Evolutionary conservation across 2,888 invertebrate genomes (phyloP), one percentile per base, ranked within the genome.

Genomic region (Rotaria socialis): DNA sequence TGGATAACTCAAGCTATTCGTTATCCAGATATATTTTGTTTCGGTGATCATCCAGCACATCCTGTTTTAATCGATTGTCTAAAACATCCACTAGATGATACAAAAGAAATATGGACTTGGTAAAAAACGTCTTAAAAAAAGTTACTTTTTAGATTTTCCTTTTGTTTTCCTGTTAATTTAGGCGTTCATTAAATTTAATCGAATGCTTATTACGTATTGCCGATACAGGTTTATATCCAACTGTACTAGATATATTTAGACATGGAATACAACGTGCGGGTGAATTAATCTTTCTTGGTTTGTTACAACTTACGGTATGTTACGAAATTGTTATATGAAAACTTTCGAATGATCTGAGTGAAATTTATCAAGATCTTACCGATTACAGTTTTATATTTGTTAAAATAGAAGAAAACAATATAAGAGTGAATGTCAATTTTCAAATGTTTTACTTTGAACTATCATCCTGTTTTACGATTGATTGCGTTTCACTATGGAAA

Each of bases 41-140:
- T 99, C 90, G 95, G 95, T 52, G 97, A 97, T 90, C 94, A 95
- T 91, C 94, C 95, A 0, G 96, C 94, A 90, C 94, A 94, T 89
- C 93, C 95, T 4, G 95, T 97, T 2, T 93, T 94, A 2, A 94
- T 95, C 84, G 96, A 97, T 89, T 93, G 95, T 88, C 92, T 98
- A 67, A 99, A 99, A 92, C 94, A 96, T 19, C 94, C 95, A 11
- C 97, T 97, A 0, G 98, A 98, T 92, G 94, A 96, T 96, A 89
- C 96, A 96, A 96, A 91, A 80, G 80, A 80, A 47, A 80, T 47
- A 47, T 47, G 80, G 47, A 80, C 80, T 80, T 80, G 80, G 80
- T 80, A 47, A 43, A 5, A 75, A 22, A n/a, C 41, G 1, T 8
- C 6, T 27, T 1, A 67, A 67, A 67, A 67, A n/a, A 16, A n/a